A percentile compares a stretch with the other conserved stretches of the same genome.
phyloP scores from a whole-genome alignment of 2,888 invertebrate genomes.

The Ferdinandea cuprea region DNA sequence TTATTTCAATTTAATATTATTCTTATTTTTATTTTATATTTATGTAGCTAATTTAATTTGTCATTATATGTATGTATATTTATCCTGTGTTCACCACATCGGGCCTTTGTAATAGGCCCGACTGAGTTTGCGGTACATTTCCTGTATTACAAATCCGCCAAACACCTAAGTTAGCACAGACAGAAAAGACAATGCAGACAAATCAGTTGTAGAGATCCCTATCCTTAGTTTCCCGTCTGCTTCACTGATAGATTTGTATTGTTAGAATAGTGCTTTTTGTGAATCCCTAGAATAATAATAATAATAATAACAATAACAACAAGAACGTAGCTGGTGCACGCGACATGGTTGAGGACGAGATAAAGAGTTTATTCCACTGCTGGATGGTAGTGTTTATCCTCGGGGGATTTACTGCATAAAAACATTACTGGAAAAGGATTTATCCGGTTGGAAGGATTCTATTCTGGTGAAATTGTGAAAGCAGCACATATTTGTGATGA shows the following conservation, averaged over 20 bases:
- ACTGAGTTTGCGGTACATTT: too few relatives aligned
- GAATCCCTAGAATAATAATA: not conserved
- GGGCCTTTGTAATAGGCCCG: too few relatives aligned
- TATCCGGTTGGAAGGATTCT: constrained; percentile 9
- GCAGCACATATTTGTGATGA: not conserved
- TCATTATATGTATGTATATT: too few relatives aligned
- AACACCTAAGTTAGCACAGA: too few relatives aligned
- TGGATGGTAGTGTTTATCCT: constrained; percentile 18
- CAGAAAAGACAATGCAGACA: too few relatives aligned
- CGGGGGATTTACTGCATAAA: not conserved
- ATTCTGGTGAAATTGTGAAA: not conserved
- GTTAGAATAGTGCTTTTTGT: not conserved
- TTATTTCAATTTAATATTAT: constrained; percentile 8
- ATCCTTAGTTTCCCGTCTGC: constrained; percentile 30
- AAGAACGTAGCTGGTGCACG: not conserved
- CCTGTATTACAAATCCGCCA: too few relatives aligned
- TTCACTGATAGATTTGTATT: constrained; percentile 35
- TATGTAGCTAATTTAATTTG: constrained; percentile 48
- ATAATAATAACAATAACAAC: constrained; percentile 17
- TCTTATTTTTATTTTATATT: constrained; percentile 5
- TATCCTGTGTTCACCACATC: too few relatives aligned
- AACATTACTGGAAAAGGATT: not conserved
- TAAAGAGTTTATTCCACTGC: constrained; percentile 30
- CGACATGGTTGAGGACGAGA: not conserved
- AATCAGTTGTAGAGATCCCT: constrained; percentile 43